Percentiles rank a stretch among this genome's conserved stretches.
These are phyloP conservation scores for Gymnosoma rotundatum DNA, from an alignment of 2,888 invertebrate species.

Conservation along the genomic window DNA sequence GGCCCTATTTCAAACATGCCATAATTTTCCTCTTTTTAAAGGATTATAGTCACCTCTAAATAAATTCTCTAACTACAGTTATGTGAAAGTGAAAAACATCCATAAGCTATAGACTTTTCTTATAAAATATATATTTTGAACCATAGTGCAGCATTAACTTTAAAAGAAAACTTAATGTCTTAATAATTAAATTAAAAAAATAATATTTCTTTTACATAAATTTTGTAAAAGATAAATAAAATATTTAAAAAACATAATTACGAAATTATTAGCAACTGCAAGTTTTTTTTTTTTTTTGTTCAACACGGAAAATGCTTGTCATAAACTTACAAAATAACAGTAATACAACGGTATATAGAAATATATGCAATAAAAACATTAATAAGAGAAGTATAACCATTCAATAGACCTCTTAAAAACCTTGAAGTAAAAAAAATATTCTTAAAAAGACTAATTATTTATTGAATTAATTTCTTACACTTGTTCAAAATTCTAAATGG, in stretches of 20 bases:
- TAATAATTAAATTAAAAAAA: conserved; percentile 62
- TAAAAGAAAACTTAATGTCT: conserved; percentile 45
- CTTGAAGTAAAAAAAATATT: no score
- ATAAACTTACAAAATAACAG: conserved; percentile 38
- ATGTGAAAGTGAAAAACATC: no score
- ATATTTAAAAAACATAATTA: conserved; percentile 44
- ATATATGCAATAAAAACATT: conserved; percentile 26
- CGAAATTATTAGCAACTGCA: conserved; percentile 61
- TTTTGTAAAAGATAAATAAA: conserved; percentile 26
- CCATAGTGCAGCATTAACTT: conserved; percentile 20
- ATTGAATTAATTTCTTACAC: no score
- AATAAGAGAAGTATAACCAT: conserved; percentile 50
- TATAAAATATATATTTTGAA: neutral
- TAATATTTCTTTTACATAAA: conserved; percentile 14
- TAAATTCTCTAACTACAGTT: no score
- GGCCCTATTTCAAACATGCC: no score
- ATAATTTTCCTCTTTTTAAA: no score
- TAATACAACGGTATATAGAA: neutral
- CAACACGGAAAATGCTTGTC: conserved; percentile 53
- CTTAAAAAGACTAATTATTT: no score
- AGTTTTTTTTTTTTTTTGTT: conserved; percentile 55
- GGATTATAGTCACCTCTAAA: no score
- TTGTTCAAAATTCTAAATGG: no score
- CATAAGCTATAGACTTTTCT: no score
- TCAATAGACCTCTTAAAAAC: no score